Conservation (phyloP, 2,113 vertebrate species). For the Stictonetta naevosa region DNA sequence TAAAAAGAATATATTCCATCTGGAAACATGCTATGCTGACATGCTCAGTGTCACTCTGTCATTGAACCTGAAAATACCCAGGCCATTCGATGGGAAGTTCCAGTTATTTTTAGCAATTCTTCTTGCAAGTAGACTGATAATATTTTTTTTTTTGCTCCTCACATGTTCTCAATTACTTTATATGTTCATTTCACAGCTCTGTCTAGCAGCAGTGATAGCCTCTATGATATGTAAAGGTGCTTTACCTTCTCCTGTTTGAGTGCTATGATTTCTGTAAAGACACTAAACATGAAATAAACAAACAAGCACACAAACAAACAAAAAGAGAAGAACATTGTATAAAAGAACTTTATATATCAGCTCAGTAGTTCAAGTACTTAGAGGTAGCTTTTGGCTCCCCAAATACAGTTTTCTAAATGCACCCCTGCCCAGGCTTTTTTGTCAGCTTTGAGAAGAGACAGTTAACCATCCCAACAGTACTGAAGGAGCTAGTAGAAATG, state of each 20-base stretch:
- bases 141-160: neutral
- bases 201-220: neutral
- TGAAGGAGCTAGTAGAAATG: too few species aligned
- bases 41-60: neutral
- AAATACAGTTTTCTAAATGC: neutral
- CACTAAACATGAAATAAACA: neutral
- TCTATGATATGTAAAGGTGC: neutral
- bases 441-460: neutral
- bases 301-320: neutral
- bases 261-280: neutral
- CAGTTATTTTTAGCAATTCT: neutral
- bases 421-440: rapidly evolving
- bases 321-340: neutral
- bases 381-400: neutral
- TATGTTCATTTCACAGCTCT: neutral
- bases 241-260: neutral
- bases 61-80: neutral
- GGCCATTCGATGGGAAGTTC: neutral
- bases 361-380: neutral
- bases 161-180: neutral
- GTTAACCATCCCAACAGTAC: neutral
- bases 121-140: neutral
- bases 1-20: neutral
- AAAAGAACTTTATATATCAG: neutral
- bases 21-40: neutral